Evolutionary conservation across 2,888 invertebrate genomes (phyloP).

Genomic region (Horisme vitalbata): DNA sequence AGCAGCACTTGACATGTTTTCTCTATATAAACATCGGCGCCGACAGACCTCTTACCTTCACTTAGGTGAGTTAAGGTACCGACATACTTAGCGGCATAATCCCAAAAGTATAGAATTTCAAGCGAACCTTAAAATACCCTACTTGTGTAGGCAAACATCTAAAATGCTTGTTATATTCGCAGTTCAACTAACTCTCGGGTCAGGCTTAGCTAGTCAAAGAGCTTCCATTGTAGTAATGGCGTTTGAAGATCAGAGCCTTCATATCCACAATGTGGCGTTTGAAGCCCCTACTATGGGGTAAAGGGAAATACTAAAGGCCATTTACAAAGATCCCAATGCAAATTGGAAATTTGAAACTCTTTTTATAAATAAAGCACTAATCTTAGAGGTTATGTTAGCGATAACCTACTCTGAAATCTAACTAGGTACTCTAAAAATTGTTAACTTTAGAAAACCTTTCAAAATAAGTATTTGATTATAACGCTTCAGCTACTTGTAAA

Average conservation of each 20-base stretch:
- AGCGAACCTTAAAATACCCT: constrained; percentile 21
- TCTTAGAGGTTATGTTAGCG: not conserved
- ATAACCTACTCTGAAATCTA: too few species aligned
- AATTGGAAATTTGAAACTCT: not conserved
- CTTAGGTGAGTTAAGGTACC: constrained; percentile 28
- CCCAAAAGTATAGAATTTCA: constrained; percentile 30
- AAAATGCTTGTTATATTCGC: constrained; percentile 27
- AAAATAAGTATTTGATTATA: too few species aligned
- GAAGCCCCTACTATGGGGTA: constrained; percentile 15
- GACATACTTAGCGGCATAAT: constrained; percentile 25
- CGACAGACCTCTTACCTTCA: constrained; percentile 31
- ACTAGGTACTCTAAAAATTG: too few species aligned
- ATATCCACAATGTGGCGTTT: constrained; percentile 24
- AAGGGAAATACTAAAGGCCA: constrained; percentile 2
- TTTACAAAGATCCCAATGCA: constrained; percentile 3
- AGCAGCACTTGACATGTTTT: constrained; percentile 29
- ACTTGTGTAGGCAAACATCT: constrained; percentile 22
- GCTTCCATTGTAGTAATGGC: constrained; percentile 25
- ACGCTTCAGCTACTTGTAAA: not conserved
- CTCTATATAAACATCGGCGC: constrained; percentile 30
- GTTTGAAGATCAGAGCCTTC: constrained; percentile 29
- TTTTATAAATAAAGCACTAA: not conserved
- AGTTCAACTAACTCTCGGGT: constrained; percentile 30
- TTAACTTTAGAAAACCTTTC: too few species aligned
- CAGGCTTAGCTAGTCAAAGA: constrained; percentile 31